A percentile compares a stretch with the other conserved stretches of the same genome.
These are phyloP conservation scores for Kryptolebias marmoratus DNA, from an alignment of 2,113 vertebrate species.

Conservation along the genomic window DNA sequence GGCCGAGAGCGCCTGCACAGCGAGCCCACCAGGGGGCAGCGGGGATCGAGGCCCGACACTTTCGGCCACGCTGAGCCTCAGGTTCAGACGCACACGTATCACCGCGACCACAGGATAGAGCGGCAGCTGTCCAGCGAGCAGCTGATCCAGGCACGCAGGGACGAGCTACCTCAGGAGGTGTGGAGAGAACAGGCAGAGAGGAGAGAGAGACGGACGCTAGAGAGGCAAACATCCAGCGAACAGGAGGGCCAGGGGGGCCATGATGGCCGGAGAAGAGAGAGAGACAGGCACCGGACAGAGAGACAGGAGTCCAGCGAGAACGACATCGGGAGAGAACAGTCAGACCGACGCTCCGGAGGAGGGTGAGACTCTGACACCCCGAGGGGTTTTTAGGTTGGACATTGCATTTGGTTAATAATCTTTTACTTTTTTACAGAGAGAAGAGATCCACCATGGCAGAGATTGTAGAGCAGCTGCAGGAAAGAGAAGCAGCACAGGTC, in stretches of 20 bases:
- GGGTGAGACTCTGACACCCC: slow-evolving; percentile 54
- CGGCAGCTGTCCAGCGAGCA: slow-evolving; percentile 79
- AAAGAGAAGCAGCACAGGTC: slow-evolving; percentile 87
- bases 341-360: slow-evolving; percentile 78
- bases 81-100: slow-evolving; percentile 55
- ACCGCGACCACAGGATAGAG: slow-evolving; percentile 63
- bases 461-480: slow-evolving; percentile 94
- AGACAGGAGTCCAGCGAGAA: slow-evolving; percentile 91
- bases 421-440: slow-evolving; percentile 49
- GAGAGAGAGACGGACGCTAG: slow-evolving; percentile 73
- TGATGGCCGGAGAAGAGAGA: slow-evolving; percentile 82
- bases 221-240: slow-evolving; percentile 83
- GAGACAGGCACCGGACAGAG: slow-evolving; percentile 85
- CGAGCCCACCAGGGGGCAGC: slow-evolving; percentile 65
- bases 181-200: slow-evolving; percentile 80
- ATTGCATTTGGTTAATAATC: too few species aligned
- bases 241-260: slow-evolving; percentile 80
- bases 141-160: slow-evolving; percentile 80
- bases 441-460: slow-evolving; percentile 90
- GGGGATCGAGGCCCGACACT: slow-evolving; percentile 68
- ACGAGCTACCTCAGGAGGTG: slow-evolving; percentile 83
- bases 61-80: slow-evolving; percentile 73
- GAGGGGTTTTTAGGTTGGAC: too few species aligned
- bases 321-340: slow-evolving; percentile 82
- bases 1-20: slow-evolving; percentile 73